Percentiles rank a stretch among this genome's conserved stretches.
phyloP scores from a whole-genome alignment of 1,140 invertebrate genomes.

The Cardiocondyla obscurior region DNA sequence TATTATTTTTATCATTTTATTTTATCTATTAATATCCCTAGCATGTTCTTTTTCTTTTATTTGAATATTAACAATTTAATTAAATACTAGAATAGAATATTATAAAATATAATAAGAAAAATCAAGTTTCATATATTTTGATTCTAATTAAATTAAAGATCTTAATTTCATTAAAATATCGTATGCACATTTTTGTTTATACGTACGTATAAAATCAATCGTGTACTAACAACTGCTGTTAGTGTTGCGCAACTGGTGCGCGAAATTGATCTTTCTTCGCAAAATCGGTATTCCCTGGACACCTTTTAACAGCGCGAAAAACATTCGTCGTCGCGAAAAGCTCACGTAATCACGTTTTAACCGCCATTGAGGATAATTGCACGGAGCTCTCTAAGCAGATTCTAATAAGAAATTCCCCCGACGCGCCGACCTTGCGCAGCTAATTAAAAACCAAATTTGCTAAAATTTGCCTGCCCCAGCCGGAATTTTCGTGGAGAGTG shows the following conservation, averaged over 20 bases:
- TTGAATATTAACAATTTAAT: neutral
- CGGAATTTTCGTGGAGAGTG: neutral
- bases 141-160: neutral
- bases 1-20: neutral
- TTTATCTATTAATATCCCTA: neutral
- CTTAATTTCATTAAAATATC: neutral
- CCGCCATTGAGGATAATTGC: constrained; percentile 40
- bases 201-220: too few species aligned
- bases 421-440: neutral
- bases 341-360: constrained; percentile 27
- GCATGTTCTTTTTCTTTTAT: neutral
- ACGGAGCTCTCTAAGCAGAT: constrained; percentile 39
- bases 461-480: constrained; percentile 7
- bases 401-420: constrained; percentile 44
- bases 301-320: constrained; percentile 32
- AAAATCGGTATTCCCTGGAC: neutral
- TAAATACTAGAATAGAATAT: neutral
- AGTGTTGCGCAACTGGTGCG: neutral
- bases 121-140: neutral
- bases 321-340: constrained; percentile 37
- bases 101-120: too few species aligned
- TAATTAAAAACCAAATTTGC: constrained; percentile 55
- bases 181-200: too few species aligned
- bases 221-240: constrained; percentile 1
- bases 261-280: constrained; percentile 12